Conservation (phyloP, 1,140 invertebrate species). For the Conus ventricosus region DNA sequence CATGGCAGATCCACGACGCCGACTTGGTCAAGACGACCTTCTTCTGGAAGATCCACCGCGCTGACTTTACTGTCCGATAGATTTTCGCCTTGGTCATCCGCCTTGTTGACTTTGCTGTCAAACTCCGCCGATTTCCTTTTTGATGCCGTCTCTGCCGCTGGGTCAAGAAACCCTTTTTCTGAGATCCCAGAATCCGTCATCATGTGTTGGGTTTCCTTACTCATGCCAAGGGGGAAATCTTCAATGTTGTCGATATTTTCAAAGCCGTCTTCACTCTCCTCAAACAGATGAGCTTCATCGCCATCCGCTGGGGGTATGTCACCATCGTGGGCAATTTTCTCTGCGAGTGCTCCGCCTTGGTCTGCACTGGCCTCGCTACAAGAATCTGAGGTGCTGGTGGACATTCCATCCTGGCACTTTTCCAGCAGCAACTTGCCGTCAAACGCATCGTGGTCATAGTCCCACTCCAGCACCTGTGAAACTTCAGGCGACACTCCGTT, state of each 20-base stretch:
- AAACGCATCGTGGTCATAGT: conserved; percentile 47
- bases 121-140: conserved; percentile 34
- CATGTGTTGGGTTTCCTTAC: conserved; percentile 46
- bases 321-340: conserved; percentile 20
- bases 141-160: neutral
- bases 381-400: conserved; percentile 47
- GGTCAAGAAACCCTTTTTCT: conserved; percentile 32
- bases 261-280: conserved; percentile 42
- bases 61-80: neutral
- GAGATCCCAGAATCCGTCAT: conserved; percentile 67
- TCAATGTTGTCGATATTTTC: conserved; percentile 48
- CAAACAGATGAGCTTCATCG: conserved; percentile 39
- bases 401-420: conserved; percentile 35
- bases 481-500: conserved; percentile 45
- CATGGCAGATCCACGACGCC: neutral
- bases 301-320: conserved; percentile 15
- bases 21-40: too few species aligned
- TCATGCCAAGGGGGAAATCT: conserved; percentile 39
- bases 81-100: neutral
- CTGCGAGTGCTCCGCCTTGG: conserved; percentile 17
- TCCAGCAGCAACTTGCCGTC: conserved; percentile 44
- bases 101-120: neutral
- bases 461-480: conserved; percentile 49
- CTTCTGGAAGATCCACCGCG: neutral
- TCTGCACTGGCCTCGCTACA: conserved; percentile 33